Percentiles rank a stretch among this genome's conserved stretches.
Conservation (phyloP, 2,888 invertebrate species). For the Conops quadrifasciatus region DNA sequence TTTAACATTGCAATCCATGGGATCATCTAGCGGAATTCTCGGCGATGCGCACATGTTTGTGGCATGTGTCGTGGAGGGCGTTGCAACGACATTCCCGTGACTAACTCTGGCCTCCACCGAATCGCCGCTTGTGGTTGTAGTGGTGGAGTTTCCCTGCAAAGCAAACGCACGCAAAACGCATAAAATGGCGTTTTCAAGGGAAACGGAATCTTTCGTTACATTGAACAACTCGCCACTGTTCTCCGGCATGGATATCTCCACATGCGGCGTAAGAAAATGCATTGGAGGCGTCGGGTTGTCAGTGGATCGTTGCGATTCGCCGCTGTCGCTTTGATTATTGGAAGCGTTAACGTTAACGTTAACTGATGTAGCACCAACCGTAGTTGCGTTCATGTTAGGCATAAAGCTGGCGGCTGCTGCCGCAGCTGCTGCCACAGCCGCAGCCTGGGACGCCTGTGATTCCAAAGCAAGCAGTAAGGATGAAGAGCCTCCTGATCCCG, state of each 20-base stretch:
- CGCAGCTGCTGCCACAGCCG: constrained; percentile 69
- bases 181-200: constrained; percentile 53
- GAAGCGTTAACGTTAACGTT: constrained; percentile 57
- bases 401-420: constrained; percentile 66
- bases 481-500: constrained; percentile 82
- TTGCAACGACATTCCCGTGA: constrained; percentile 41
- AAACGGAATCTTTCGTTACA: constrained; percentile 56
- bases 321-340: constrained; percentile 83
- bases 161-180: constrained; percentile 63
- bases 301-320: constrained; percentile 83
- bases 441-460: constrained; percentile 69
- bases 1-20: constrained; percentile 60
- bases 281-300: constrained; percentile 89
- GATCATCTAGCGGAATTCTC: constrained; percentile 45
- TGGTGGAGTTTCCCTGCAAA: constrained; percentile 57
- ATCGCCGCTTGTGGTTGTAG: constrained; percentile 42
- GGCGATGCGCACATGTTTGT: constrained; percentile 23
- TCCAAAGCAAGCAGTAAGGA: constrained; percentile 75
- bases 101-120: constrained; percentile 43
- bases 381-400: constrained; percentile 62
- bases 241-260: constrained; percentile 89
- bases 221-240: constrained; percentile 75
- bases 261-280: constrained; percentile 91
- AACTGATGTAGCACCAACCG: constrained; percentile 49
- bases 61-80: neutral